phyloP scores from a whole-genome alignment of 1,140 invertebrate species.

The Ganaspis sp. region DNA sequence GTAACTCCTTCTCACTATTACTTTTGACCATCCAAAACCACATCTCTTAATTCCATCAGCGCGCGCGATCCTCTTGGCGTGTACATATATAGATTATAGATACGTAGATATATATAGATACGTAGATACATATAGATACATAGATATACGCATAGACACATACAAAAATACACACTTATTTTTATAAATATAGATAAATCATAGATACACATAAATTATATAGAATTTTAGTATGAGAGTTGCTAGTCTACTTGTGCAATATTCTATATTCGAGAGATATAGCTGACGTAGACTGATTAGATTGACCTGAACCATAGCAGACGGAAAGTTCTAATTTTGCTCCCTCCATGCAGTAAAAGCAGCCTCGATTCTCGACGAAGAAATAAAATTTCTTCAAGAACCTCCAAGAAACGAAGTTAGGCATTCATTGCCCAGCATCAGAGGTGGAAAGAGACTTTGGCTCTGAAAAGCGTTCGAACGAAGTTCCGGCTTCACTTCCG shows the following conservation, averaged over 20 bases:
- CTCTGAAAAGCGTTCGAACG: slow-evolving; percentile 31
- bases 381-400: slow-evolving; percentile 29
- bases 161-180: too few species aligned
- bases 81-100: background rate
- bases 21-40: slow-evolving; percentile 8
- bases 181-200: too few species aligned
- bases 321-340: slow-evolving; percentile 25
- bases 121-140: too few species aligned
- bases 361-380: slow-evolving; percentile 28
- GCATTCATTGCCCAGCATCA: slow-evolving; percentile 35
- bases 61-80: too few species aligned
- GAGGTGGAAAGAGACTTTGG: slow-evolving; percentile 23
- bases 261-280: background rate
- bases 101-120: too few species aligned
- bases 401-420: slow-evolving; percentile 34
- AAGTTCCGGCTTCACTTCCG: slow-evolving; percentile 30
- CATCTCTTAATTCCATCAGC: slow-evolving; percentile 20
- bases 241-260: background rate
- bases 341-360: slow-evolving; percentile 18
- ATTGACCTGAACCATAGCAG: slow-evolving; percentile 22
- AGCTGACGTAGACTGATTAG: slow-evolving; percentile 22
- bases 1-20: slow-evolving; percentile 1
- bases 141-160: too few species aligned
- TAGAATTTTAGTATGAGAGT: background rate
- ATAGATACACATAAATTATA: too few species aligned